Conservation (phyloP, 2,888 invertebrate species). For the Allacma fusca region DNA sequence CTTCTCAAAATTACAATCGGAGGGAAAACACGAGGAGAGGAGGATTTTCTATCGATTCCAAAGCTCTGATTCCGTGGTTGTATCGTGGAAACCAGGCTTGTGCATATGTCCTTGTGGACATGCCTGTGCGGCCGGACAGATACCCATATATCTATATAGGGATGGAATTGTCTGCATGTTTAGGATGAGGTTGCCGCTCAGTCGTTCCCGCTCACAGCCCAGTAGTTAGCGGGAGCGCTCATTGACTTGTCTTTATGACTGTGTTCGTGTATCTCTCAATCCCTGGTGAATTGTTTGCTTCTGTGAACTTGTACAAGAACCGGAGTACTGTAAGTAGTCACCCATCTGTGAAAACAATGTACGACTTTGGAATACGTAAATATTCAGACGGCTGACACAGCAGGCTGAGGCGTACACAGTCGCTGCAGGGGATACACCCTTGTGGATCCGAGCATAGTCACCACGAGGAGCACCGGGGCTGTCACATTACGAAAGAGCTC, state of each 20-base stretch:
- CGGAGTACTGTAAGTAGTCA: slow-evolving; percentile 29
- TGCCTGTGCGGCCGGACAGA: no score
- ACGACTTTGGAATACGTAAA: slow-evolving; percentile 47
- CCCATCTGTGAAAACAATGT: slow-evolving; percentile 49
- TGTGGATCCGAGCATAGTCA: not conserved
- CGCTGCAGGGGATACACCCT: no score
- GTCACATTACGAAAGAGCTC: not conserved
- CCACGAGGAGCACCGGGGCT: not conserved
- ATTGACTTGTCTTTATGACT: slow-evolving; percentile 17
- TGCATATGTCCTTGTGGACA: no score
- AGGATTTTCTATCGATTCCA: no score
- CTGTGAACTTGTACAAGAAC: slow-evolving; percentile 3
- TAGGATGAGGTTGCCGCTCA: no score
- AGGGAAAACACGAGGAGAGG: no score
- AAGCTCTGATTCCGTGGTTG: no score
- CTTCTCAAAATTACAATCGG: not conserved
- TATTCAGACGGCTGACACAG: slow-evolving; percentile 24
- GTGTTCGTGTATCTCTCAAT: slow-evolving; percentile 6
- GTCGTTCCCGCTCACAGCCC: not conserved
- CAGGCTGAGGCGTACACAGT: not conserved
- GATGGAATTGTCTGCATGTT: no score
- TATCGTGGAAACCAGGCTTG: no score
- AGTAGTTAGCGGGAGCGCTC: not conserved
- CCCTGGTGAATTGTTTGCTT: slow-evolving; percentile 8
- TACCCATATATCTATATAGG: no score